Conservation (phyloP, 2,113 vertebrate species). For the Mastomys natalensis region DNA sequence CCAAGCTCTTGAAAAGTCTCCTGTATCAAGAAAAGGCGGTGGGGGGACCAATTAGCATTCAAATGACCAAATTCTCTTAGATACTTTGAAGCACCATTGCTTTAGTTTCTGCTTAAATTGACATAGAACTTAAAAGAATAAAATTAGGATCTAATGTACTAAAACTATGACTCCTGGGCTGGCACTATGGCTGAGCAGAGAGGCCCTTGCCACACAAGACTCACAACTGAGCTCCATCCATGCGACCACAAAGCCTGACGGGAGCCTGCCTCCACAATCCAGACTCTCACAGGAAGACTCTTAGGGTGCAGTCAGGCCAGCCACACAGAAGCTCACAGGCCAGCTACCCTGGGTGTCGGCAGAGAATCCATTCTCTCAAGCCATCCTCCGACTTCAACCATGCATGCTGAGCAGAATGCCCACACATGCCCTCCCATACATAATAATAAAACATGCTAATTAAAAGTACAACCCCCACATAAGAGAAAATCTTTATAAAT, state of each 20-base stretch:
- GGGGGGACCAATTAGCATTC: slow-evolving; percentile 17
- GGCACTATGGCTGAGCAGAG: background rate
- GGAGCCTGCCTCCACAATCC: background rate
- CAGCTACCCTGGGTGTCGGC: background rate
- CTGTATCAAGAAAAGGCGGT: slow-evolving; percentile 81
- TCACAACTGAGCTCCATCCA: background rate
- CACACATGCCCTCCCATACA: background rate
- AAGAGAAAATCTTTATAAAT: background rate
- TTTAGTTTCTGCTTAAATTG: slow-evolving; percentile 58
- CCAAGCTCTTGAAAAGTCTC: slow-evolving; percentile 98
- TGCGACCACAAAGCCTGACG: background rate
- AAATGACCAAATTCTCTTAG: slow-evolving; percentile 6
- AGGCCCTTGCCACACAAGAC: background rate
- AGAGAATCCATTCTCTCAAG: background rate
- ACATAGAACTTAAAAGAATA: background rate
- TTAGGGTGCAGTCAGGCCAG: background rate
- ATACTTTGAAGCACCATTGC: slow-evolving; percentile 18
- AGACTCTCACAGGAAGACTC: background rate
- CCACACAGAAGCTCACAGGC: background rate
- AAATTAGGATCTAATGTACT: background rate
- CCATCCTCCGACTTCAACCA: background rate
- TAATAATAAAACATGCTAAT: background rate
- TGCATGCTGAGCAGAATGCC: background rate
- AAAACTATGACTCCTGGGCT: slow-evolving; percentile 17
- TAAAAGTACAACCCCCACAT: background rate